phyloP scores from a whole-genome alignment of 2,797 vertebrate genomes.

The Crocodylus rhombifer region DNA sequence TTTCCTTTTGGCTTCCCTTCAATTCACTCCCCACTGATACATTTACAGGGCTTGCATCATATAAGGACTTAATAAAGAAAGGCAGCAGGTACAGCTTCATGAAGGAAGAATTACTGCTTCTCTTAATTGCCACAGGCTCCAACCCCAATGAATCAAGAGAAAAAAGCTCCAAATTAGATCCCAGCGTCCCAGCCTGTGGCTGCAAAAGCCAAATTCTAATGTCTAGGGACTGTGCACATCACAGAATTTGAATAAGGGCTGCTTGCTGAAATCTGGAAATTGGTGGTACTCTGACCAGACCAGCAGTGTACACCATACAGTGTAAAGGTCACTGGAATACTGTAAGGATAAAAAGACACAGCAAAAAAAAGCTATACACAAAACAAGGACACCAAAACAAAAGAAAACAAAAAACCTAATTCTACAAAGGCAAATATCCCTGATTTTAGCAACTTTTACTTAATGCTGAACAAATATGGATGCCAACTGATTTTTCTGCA shows the following conservation, averaged over 20 bases:
- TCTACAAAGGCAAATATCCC: not conserved
- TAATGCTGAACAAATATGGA: rapidly evolving
- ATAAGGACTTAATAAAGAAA: not conserved
- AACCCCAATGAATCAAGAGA: not conserved
- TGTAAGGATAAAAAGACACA: not conserved
- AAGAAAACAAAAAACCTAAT: not conserved
- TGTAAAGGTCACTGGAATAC: not conserved
- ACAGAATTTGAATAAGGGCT: not conserved
- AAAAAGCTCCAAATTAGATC: not conserved
- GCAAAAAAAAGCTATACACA: not conserved
- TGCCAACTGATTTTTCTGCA: not conserved
- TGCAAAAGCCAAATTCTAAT: not conserved
- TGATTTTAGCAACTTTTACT: not conserved
- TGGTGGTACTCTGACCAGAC: not conserved
- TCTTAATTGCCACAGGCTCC: not conserved
- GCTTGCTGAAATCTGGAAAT: not conserved
- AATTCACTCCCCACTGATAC: not conserved
- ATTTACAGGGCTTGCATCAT: not conserved
- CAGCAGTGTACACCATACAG: rapidly evolving
- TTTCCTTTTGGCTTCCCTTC: not conserved
- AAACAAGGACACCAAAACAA: not conserved
- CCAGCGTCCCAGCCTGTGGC: not conserved
- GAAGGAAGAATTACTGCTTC: not conserved
- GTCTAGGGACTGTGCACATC: not conserved
- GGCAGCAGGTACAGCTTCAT: not conserved